Evolutionary conservation across 2,888 invertebrate species (phyloP).

Genomic region (Perizoma affinitatum): DNA sequence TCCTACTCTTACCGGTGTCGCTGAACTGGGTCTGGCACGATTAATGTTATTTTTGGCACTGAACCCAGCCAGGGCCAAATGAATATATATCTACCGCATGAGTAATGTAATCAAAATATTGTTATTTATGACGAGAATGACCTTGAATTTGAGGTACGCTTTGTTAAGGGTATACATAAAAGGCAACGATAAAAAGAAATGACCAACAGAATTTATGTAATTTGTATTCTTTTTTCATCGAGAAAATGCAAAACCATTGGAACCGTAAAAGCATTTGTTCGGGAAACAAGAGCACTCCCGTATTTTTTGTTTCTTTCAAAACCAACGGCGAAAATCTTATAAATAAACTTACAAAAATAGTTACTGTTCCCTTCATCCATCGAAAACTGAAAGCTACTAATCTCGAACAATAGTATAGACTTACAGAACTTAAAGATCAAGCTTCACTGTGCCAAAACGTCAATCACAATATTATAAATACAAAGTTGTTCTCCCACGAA

Average conservation of each 20-base stretch:
- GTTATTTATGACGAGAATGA: slow-evolving; percentile 16
- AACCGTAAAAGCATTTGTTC: too few relatives aligned
- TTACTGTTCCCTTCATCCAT: too few relatives aligned
- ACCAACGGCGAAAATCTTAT: too few relatives aligned
- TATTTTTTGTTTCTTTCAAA: too few relatives aligned
- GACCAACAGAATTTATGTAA: too few relatives aligned
- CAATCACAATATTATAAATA: slow-evolving; percentile 5
- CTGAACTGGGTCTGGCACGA: slow-evolving; percentile 43
- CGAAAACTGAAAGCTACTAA: background rate
- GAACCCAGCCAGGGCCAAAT: slow-evolving; percentile 50
- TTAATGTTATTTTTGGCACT: slow-evolving; percentile 58
- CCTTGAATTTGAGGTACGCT: slow-evolving; percentile 18
- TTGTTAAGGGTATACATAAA: too few relatives aligned
- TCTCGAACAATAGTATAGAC: background rate
- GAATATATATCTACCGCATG: slow-evolving; percentile 40
- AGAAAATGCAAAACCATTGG: too few relatives aligned
- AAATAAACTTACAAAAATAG: too few relatives aligned
- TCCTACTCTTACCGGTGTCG: slow-evolving; percentile 38
- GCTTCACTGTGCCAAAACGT: background rate
- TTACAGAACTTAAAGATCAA: background rate
- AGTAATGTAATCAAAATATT: slow-evolving; percentile 27
- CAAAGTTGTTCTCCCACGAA: background rate
- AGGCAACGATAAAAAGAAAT: too few relatives aligned
- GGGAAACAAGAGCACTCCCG: too few relatives aligned
- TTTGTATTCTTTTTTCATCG: too few relatives aligned